Percentiles rank a stretch among this genome's conserved stretches.
Evolutionary conservation across 2,113 vertebrate genomes (phyloP).

Genomic region (Pterocles gutturalis): DNA sequence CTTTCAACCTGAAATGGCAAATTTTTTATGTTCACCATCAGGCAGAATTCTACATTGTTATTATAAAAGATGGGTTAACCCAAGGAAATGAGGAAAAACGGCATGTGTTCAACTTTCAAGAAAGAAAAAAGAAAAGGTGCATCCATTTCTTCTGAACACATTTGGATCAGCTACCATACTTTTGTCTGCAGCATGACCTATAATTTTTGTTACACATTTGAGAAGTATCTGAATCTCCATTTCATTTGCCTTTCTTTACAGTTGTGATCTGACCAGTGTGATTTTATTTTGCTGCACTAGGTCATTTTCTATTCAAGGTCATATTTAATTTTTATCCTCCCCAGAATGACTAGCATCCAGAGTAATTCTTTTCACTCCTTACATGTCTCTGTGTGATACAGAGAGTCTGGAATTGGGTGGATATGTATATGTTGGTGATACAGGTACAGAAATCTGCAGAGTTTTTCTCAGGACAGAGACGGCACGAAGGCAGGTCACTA

Average conservation of each 20-base stretch:
- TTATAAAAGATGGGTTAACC: constrained; percentile 54
- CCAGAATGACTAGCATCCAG: background rate
- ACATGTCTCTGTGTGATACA: background rate
- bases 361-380: background rate
- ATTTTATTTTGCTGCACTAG: constrained; percentile 57
- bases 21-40: constrained; percentile 66
- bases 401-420: background rate
- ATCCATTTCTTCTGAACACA: background rate
- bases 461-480: background rate
- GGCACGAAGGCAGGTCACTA: background rate
- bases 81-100: constrained; percentile 50
- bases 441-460: rapidly evolving
- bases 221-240: constrained; percentile 48
- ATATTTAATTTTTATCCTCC: background rate
- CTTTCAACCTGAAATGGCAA: constrained; percentile 46
- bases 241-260: constrained; percentile 40
- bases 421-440: background rate
- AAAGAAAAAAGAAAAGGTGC: constrained; percentile 52
- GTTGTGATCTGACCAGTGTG: constrained; percentile 4
- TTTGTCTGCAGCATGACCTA: constrained; percentile 55
- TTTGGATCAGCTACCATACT: constrained; percentile 47
- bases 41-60: constrained; percentile 61
- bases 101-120: constrained; percentile 34
- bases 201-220: constrained; percentile 23
- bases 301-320: constrained; percentile 25